phyloP scores from a whole-genome alignment of 2,797 vertebrate species.

The Darevskia mixta region DNA sequence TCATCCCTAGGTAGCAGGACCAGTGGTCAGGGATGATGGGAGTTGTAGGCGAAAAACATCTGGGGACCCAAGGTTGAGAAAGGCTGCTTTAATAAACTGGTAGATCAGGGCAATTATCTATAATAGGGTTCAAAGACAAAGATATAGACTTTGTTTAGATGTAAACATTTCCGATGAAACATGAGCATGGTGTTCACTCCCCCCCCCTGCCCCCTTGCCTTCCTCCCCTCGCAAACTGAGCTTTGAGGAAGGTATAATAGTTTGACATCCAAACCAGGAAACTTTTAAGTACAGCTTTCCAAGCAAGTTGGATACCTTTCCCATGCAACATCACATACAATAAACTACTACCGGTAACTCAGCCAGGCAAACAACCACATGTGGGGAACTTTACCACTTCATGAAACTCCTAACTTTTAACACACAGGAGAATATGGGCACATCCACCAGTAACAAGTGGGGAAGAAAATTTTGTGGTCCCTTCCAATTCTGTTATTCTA shows the following conservation, averaged over 20 bases:
- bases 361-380: not conserved
- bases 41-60: no score
- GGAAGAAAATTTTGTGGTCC: no score
- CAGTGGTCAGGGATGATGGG: no score
- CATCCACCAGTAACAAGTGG: not conserved
- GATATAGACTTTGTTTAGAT: not conserved
- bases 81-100: not conserved
- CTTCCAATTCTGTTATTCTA: no score
- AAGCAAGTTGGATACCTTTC: not conserved
- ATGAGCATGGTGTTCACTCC: not conserved
- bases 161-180: not conserved
- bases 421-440: not conserved
- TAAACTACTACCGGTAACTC: not conserved
- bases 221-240: not conserved
- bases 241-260: not conserved
- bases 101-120: not conserved
- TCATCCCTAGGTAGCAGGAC: no score
- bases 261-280: not conserved
- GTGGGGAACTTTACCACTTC: not conserved
- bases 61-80: no score
- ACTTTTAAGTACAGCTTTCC: not conserved
- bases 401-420: not conserved
- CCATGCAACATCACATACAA: not conserved
- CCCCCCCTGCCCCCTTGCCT: not conserved
- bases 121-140: not conserved